phyloP scores from a whole-genome alignment of 1,140 invertebrate genomes.

The Halesus radiatus region DNA sequence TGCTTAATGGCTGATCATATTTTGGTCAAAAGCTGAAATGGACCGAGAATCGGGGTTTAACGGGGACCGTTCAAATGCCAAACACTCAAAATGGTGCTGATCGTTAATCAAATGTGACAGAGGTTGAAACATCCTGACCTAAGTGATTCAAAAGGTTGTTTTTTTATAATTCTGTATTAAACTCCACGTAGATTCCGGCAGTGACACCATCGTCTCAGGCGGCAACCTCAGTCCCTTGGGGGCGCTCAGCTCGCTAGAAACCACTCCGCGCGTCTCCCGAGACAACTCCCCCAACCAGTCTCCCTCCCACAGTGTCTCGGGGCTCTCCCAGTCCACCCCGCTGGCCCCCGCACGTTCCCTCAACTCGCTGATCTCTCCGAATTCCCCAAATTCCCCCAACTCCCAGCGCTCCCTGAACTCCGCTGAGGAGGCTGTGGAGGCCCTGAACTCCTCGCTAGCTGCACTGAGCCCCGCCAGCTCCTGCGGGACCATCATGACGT shows the following conservation, averaged over 20 bases:
- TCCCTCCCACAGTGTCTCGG: neutral
- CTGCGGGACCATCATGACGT: constrained; percentile 68
- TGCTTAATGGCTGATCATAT: too few relatives aligned
- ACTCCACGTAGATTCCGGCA: constrained; percentile 47
- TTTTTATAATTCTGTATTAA: too few relatives aligned
- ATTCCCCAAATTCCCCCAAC: neutral
- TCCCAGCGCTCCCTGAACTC: neutral
- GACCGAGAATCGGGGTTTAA: too few relatives aligned
- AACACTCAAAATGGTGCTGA: too few relatives aligned
- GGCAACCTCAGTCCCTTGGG: constrained; percentile 65
- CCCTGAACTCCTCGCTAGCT: neutral
- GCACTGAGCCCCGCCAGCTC: constrained; percentile 63
- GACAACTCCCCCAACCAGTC: constrained; percentile 46
- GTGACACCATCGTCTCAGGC: constrained; percentile 70
- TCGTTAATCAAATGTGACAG: too few relatives aligned
- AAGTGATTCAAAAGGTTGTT: too few relatives aligned
- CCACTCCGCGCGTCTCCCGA: constrained; percentile 49
- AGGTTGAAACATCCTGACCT: too few relatives aligned
- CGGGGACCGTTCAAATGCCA: too few relatives aligned
- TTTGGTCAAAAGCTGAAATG: too few relatives aligned
- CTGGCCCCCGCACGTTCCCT: neutral
- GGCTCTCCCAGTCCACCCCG: neutral
- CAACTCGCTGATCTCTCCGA: constrained; percentile 2
- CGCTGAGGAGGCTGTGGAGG: constrained; percentile 12
- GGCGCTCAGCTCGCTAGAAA: constrained; percentile 50